A percentile compares a stretch with the other conserved stretches of the same genome.
Evolutionary conservation across 2,888 invertebrate species (phyloP).

Genomic region (Sericinus montela): DNA sequence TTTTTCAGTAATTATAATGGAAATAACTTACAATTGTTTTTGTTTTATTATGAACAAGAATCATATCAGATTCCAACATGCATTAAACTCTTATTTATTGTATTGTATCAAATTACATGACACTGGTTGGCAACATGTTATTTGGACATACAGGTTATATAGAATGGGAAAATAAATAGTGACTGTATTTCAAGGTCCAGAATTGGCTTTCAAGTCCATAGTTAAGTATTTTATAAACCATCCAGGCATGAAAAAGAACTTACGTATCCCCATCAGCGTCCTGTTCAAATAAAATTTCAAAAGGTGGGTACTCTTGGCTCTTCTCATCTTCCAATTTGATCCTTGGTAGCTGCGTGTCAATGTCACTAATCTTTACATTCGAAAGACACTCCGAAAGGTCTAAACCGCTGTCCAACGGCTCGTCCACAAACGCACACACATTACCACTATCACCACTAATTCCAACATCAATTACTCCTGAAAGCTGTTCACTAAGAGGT

Average conservation of each 20-base stretch:
- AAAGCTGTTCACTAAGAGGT: slow-evolving; percentile 37
- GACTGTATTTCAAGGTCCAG: slow-evolving; percentile 9
- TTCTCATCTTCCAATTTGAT: slow-evolving; percentile 28
- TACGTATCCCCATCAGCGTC: slow-evolving; percentile 94
- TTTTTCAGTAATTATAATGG: too few species aligned
- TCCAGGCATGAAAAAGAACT: slow-evolving; percentile 52
- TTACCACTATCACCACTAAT: slow-evolving; percentile 39
- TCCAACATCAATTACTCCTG: slow-evolving; percentile 27
- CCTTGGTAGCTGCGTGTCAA: slow-evolving; percentile 31
- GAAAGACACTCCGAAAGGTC: slow-evolving; percentile 80
- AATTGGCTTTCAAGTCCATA: not conserved
- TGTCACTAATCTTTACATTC: slow-evolving; percentile 61
- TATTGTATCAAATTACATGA: too few species aligned
- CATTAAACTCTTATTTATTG: too few species aligned
- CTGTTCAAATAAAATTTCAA: slow-evolving; percentile 85
- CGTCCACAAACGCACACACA: slow-evolving; percentile 18
- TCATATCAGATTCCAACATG: too few species aligned
- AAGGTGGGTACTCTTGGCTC: slow-evolving; percentile 55
- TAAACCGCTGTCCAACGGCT: slow-evolving; percentile 81
- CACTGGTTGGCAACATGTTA: too few species aligned
- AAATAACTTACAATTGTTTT: too few species aligned
- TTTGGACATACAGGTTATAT: not conserved
- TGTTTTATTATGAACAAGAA: too few species aligned
- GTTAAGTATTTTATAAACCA: not conserved
- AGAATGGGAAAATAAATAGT: slow-evolving; percentile 3